Evolutionary conservation across 2,797 vertebrate genomes (phyloP), one percentile per base, ranked within the genome.

Genomic region (Clarias fuscus): DNA sequence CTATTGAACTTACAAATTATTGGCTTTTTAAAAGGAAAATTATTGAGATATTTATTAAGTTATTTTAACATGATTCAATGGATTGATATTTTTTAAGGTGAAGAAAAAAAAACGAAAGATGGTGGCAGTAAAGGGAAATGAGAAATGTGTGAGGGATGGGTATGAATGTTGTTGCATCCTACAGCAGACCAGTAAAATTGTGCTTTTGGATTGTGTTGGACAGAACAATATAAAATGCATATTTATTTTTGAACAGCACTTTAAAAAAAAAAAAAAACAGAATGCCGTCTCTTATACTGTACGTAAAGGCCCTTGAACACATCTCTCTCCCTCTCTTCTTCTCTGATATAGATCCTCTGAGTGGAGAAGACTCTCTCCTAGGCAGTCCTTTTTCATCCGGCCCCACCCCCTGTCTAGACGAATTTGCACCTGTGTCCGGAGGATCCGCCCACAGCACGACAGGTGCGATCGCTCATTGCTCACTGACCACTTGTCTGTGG

Each of bases 311-410:
- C 33, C 7, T 40, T 68, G 40, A 73, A 5, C 40, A 15, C 15
- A 8, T 75, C 20, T 22, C 67, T 18, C 24, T 53, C 43, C 27
- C 43, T 53, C 6, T 17, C 30, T 37, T 43, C 48, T 53, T 3
- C 48, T 53, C 48, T 61, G 70, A 89, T 88, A 70, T 94, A 98
- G 98, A 97, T 90, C 94, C 96, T 91, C 95, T 98, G 84, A 94
- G 95, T 77, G 96, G 95, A 90, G 97, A 99, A 40, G 96, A 97
- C 91, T 97, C 97, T 88, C 95, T 99, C 85, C 95, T 99, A 91
- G 96, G 96, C 93, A 96, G 96, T 92, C 97, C 97, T 89, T 96
- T 99, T 91, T 95, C 97, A 89, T 97, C 96, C 90, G 96, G 96
- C 91, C 94, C 96, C 93, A 92, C 95, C 87, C 93, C 93, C 61